Evolutionary conservation across 2,888 invertebrate species (phyloP).

Genomic region (Drosophila mercatorum): DNA sequence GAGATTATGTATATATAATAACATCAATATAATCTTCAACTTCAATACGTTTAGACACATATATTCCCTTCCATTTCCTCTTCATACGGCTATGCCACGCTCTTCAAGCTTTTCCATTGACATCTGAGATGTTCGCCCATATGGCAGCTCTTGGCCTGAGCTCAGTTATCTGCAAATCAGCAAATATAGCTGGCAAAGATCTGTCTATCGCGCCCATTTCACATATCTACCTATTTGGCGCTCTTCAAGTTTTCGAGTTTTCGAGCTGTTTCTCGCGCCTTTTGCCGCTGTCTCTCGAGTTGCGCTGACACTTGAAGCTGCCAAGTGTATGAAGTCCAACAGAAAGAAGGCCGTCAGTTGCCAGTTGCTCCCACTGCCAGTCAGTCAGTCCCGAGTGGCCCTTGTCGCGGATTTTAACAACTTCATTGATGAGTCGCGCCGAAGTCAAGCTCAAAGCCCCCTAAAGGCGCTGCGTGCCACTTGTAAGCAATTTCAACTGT

Average conservation of each 20-base stretch:
- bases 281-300: conserved; percentile 35
- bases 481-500: conserved; percentile 72
- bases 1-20: too few species aligned
- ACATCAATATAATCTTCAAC: not conserved
- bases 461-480: conserved; percentile 54
- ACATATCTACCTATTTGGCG: conserved; percentile 4
- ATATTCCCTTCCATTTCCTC: not conserved
- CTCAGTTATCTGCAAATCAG: not conserved
- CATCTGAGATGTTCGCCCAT: not conserved
- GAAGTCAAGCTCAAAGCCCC: conserved; percentile 8
- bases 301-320: conserved; percentile 41
- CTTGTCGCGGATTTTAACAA: conserved; percentile 74
- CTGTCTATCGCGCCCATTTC: not conserved
- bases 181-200: too few species aligned
- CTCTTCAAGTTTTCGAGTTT: conserved; percentile 54
- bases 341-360: conserved; percentile 7
- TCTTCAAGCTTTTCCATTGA: not conserved
- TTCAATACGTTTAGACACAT: not conserved
- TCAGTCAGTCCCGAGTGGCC: conserved; percentile 68
- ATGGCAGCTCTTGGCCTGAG: not conserved
- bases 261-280: not conserved
- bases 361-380: conserved; percentile 33
- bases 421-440: conserved; percentile 63
- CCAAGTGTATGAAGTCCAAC: conserved; percentile 8
- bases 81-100: too few species aligned